These are phyloP conservation scores for Neodon shergylaensis DNA, from an alignment of 2,113 vertebrate species.

Conservation along the genomic window DNA sequence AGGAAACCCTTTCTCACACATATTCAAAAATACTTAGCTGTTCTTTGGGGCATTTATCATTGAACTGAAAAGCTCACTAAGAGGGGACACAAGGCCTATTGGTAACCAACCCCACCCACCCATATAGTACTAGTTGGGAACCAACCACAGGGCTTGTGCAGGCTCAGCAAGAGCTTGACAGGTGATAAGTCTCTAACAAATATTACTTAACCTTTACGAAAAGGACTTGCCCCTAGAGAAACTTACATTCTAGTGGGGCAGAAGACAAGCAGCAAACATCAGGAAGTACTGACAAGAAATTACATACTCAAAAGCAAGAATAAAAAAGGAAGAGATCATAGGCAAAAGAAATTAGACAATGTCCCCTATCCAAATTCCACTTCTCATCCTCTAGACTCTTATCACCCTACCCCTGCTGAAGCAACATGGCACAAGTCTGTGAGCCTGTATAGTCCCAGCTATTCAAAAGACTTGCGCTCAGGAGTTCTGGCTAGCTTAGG, in stretches of 20 bases:
- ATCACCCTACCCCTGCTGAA: neutral
- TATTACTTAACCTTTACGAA: neutral
- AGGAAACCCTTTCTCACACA: neutral
- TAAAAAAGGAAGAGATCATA: neutral
- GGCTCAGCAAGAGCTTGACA: neutral
- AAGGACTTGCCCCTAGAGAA: neutral
- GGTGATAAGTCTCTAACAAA: neutral
- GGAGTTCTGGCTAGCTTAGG: neutral
- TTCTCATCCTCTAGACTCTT: neutral
- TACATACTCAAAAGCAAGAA: neutral
- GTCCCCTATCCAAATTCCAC: neutral
- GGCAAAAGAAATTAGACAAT: neutral
- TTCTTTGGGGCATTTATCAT: too few relatives aligned
- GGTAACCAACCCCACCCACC: neutral
- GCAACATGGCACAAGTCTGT: neutral
- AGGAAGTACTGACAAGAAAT: neutral
- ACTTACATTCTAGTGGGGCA: neutral
- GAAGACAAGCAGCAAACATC: neutral
- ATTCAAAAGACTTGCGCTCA: neutral
- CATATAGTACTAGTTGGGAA: neutral
- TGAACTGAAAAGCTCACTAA: too few relatives aligned
- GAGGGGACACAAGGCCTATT: too few relatives aligned
- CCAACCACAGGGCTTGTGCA: neutral
- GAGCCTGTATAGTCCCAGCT: neutral
- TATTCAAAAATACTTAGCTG: neutral